phyloP scores from a whole-genome alignment of 2,888 invertebrate species.

The Mantis religiosa region DNA sequence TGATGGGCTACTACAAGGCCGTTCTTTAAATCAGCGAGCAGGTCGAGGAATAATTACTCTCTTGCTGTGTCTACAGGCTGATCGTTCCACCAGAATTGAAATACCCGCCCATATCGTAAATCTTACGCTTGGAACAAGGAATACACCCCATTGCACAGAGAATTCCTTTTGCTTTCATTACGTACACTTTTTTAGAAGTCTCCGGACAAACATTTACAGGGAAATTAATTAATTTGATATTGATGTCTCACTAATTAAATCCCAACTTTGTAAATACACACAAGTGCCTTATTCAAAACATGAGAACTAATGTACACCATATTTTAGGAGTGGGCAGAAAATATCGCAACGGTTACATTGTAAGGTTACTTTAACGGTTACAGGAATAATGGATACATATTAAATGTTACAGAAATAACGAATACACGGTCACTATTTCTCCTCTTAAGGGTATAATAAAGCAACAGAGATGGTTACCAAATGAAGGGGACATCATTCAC shows the following conservation, averaged over 20 bases:
- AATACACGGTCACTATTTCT: no score
- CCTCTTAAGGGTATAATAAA: no score
- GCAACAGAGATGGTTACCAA: no score
- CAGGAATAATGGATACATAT: no score
- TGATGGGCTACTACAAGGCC: not conserved
- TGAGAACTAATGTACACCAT: not conserved
- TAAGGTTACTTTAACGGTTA: no score
- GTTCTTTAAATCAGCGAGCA: not conserved
- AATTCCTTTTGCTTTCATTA: not conserved
- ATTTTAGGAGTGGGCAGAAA: not conserved
- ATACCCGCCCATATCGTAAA: no score
- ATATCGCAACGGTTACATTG: no score
- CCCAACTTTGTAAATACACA: not conserved
- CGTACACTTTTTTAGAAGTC: not conserved
- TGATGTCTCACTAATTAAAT: not conserved
- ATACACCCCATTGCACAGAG: no score
- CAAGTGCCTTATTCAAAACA: not conserved
- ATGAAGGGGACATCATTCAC: no score
- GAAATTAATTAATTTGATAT: not conserved
- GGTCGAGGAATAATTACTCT: not conserved
- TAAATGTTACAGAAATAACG: no score
- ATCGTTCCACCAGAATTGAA: not conserved
- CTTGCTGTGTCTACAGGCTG: not conserved
- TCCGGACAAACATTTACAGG: not conserved
- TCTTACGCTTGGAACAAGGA: no score